Percentiles rank a stretch among this genome's conserved stretches.
Conservation (phyloP, 2,113 vertebrate species). For the Leptobrachium ailaonicum region DNA sequence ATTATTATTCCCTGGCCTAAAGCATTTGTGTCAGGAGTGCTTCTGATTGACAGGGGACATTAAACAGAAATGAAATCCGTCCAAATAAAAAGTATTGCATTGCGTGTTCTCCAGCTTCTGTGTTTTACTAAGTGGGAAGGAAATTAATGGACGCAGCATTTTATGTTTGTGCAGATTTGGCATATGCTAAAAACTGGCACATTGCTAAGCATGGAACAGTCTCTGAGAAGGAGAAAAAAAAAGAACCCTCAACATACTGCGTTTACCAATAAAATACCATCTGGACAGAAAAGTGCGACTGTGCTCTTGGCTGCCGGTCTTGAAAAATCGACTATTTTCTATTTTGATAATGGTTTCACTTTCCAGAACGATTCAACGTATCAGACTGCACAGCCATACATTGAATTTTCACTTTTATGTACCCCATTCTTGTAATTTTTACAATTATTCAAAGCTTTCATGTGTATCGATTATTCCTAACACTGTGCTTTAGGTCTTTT, state of each 20-base stretch:
- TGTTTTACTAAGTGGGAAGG: neutral
- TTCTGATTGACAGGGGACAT: neutral
- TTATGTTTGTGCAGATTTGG: constrained; percentile 23
- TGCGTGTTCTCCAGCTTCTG: neutral
- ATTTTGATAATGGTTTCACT: neutral
- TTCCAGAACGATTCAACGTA: neutral
- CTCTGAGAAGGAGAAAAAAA: neutral
- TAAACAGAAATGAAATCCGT: neutral
- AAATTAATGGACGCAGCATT: neutral
- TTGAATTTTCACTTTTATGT: too few relatives aligned
- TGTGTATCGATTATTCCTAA: too few relatives aligned
- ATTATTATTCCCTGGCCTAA: too few relatives aligned
- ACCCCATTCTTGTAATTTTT: too few relatives aligned
- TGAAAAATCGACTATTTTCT: constrained; percentile 3
- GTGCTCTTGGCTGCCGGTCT: constrained; percentile 35
- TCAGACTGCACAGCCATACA: too few relatives aligned
- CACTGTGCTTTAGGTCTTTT: too few relatives aligned
- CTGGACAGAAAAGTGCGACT: constrained; percentile 31
- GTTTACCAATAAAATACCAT: constrained; percentile 42
- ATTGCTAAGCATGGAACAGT: constrained; percentile 26
- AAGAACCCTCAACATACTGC: constrained; percentile 4
- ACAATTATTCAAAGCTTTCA: too few relatives aligned
- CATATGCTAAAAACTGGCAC: constrained; percentile 36
- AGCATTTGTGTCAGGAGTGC: neutral
- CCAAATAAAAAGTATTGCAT: neutral